Percentiles rank a stretch among this genome's conserved stretches.
Evolutionary conservation across 2,888 invertebrate genomes (phyloP).

Genomic region (Zele albiditarsus): DNA sequence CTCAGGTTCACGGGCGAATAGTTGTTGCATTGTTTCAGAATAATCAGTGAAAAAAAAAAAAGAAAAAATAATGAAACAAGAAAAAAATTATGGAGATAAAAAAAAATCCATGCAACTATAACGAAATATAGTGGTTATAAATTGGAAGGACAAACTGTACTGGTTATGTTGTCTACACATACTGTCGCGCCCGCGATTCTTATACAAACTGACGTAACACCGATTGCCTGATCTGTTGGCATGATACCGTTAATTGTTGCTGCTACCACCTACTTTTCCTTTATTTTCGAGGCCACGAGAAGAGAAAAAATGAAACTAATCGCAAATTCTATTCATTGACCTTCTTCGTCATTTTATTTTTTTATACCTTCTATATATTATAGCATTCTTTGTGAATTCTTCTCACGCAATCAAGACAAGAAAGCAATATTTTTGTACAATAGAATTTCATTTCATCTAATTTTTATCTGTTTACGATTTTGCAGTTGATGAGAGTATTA

Average conservation of each 20-base stretch:
- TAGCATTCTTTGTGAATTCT: neutral
- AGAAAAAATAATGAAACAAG: too few relatives aligned
- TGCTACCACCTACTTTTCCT: conserved; percentile 52
- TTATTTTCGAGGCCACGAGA: neutral
- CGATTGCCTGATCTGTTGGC: conserved; percentile 54
- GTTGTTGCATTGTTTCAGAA: too few relatives aligned
- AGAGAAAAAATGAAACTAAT: neutral
- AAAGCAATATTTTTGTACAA: too few relatives aligned
- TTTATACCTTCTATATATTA: neutral
- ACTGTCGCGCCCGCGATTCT: neutral
- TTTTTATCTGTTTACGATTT: too few relatives aligned
- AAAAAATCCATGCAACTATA: neutral
- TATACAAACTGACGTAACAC: conserved; percentile 45
- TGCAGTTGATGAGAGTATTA: too few relatives aligned
- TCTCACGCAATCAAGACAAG: too few relatives aligned
- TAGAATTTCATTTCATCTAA: too few relatives aligned
- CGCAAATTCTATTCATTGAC: neutral
- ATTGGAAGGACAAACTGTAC: neutral
- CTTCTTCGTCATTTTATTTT: neutral
- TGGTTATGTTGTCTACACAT: neutral
- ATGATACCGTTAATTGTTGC: conserved; percentile 58
- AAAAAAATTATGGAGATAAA: neutral
- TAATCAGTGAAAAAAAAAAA: too few relatives aligned
- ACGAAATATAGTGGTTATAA: neutral
- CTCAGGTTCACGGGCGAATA: too few relatives aligned